These are phyloP conservation scores for Enteromius argenteus DNA, from an alignment of 2,797 vertebrate genomes.

Conservation along the genomic window DNA sequence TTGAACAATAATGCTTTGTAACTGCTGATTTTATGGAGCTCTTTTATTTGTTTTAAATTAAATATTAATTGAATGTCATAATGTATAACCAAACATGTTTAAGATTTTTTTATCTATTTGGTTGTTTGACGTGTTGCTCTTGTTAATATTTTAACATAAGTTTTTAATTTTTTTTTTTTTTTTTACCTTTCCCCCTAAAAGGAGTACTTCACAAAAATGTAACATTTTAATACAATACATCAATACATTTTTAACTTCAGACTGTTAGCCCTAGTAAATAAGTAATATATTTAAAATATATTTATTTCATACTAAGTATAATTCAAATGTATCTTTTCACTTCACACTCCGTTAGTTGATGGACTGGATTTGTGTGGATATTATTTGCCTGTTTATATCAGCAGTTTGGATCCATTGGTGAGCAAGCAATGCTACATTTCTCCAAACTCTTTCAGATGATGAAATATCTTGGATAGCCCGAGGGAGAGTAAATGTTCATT, in stretches of 20 bases:
- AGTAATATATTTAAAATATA: too few species aligned
- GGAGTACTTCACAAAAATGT: too few species aligned
- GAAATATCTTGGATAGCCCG: background rate
- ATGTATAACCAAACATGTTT: background rate
- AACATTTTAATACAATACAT: too few species aligned
- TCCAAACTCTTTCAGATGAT: background rate
- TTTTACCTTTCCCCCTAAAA: background rate
- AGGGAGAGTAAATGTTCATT: background rate
- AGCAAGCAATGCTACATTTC: background rate
- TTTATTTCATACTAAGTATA: too few species aligned
- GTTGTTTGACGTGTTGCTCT: too few species aligned
- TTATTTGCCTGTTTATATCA: background rate
- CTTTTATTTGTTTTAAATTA: background rate
- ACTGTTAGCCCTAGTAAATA: too few species aligned
- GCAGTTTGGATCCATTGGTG: background rate
- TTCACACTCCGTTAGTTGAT: background rate
- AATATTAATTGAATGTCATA: background rate
- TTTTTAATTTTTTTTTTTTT: background rate
- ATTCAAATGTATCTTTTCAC: background rate
- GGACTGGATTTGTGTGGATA: too few species aligned
- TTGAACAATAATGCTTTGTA: background rate
- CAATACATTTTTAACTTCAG: background rate
- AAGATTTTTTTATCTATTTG: too few species aligned
- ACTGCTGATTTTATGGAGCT: background rate
- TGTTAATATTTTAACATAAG: too few species aligned